Base-by-base conservation (phyloP, 2,888 invertebrate genomes). In the Bombyx huttoni region DNA sequence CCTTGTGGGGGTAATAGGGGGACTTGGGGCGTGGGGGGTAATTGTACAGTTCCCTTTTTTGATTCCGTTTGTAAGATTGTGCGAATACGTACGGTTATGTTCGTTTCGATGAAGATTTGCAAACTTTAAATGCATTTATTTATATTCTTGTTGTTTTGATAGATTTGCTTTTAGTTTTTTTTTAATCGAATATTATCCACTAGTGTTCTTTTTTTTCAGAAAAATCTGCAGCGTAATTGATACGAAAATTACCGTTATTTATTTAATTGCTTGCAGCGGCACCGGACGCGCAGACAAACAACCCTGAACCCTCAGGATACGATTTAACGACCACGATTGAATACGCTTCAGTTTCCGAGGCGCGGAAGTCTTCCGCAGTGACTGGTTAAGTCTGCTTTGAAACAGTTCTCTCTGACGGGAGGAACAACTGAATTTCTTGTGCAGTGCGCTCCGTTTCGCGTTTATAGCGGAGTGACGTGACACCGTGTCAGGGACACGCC, bases 401-500 rank as follows among this genome's bases (percentile, higher is more conserved):
- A 69, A 70, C 63, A 63, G 65, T 68, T 68, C 9, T 10, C 40
- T 7, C 50, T 52, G 52, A 40, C 52, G 46, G 49, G 46, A 24
- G 13, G 49, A 51, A 51, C 53, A 47, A 53, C 48, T 49, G 51
- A 24, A 24, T 24, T 24, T 24, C 24, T 24, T 24, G 24, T 24
- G 24, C 24, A 54, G 53, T 53, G 52, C 55, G 50, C 24, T 53
- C 50, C 53, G 54, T 56, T 54, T 52, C 56, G 53, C 61, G 64
- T 60, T 65, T 67, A 65, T 63, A 55, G 52, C 54, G 55, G 54
- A 52, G 58, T 71, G 71, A 74, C 68, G 68, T 72, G 76, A 75
- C 73, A 72, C 62, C 54, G 65, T 75, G 75, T 75, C 75, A 71
- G 57, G 54, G 53, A 55, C 76, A 74, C 64, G 58, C 63, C 61